Conservation (phyloP, 2,797 vertebrate species). For the Propithecus perrieri region DNA sequence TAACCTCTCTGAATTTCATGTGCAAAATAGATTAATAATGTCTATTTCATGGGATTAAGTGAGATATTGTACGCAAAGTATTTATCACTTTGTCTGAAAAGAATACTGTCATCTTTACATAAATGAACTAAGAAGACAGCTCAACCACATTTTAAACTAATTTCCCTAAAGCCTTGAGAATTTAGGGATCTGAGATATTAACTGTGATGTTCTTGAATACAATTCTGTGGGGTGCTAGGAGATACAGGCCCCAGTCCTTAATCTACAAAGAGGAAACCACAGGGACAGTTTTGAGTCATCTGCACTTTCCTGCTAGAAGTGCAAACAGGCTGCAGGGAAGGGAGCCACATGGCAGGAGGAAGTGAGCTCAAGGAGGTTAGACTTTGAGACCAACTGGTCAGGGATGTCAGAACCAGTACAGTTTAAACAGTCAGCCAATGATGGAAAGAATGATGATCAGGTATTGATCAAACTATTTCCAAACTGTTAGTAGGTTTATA, state of each 20-base stretch:
- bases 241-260: not conserved
- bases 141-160: not conserved
- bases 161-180: not conserved
- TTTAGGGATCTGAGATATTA: not conserved
- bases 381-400: not conserved
- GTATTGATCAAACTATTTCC: not conserved
- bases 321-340: not conserved
- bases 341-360: not conserved
- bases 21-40: not conserved
- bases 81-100: not conserved
- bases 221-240: not conserved
- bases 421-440: not conserved
- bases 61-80: not conserved
- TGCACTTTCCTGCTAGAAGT: not conserved
- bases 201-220: not conserved
- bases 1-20: not conserved
- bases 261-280: fast-evolving
- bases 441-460: not conserved
- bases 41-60: not conserved
- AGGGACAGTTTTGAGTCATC: not conserved
- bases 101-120: not conserved
- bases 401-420: not conserved
- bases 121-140: not conserved
- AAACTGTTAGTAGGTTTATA: not conserved
- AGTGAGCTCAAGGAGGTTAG: not conserved